Conservation (phyloP, 2,888 invertebrate genomes). For the Gastracanthus pulcherrimus region DNA sequence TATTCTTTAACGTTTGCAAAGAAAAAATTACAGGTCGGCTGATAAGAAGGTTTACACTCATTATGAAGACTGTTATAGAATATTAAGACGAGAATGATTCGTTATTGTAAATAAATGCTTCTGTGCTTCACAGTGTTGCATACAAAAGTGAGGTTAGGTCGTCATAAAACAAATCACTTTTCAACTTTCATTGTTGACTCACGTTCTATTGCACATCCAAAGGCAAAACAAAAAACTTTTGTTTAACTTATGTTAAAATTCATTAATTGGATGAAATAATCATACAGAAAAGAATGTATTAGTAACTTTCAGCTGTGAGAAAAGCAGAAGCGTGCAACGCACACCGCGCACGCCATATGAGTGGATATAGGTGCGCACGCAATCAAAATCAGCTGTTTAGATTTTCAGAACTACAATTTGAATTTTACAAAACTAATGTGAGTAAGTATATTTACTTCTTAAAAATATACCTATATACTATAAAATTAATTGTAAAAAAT, state of each 20-base stretch:
- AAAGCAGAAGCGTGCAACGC: neutral
- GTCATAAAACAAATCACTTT: neutral
- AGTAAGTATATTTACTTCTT: too few species aligned
- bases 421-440: too few species aligned
- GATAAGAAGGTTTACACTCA: constrained; percentile 26
- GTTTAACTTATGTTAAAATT: neutral
- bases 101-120: neutral
- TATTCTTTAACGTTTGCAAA: constrained; percentile 10
- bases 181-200: neutral
- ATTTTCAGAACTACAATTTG: too few species aligned
- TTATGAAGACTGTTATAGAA: neutral
- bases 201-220: neutral
- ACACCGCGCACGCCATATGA: too few species aligned
- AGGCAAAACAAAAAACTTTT: neutral
- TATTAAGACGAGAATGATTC: neutral
- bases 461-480: too few species aligned
- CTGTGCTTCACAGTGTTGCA: neutral
- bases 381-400: too few species aligned
- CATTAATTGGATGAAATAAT: neutral
- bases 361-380: too few species aligned
- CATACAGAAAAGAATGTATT: neutral
- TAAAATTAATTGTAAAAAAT: too few species aligned
- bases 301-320: neutral
- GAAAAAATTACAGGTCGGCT: constrained; percentile 1
- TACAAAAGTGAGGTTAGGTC: constrained; percentile 1